Evolutionary conservation across 1,140 invertebrate genomes (phyloP).

Genomic region (Littorina saxatilis): DNA sequence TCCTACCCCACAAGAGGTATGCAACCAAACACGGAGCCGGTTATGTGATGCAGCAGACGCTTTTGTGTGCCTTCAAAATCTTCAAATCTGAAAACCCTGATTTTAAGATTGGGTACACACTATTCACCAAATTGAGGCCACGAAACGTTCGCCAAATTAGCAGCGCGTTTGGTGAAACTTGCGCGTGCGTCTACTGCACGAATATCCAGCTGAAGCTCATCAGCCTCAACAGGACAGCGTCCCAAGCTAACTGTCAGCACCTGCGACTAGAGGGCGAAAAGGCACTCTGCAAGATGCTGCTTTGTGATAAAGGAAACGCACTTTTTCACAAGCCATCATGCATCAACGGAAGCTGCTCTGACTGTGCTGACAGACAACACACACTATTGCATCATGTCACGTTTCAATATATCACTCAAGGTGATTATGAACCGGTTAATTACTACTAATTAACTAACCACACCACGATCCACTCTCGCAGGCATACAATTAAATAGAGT

Average conservation of each 20-base stretch:
- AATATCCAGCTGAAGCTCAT: neutral
- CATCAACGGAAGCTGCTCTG: neutral
- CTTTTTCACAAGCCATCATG: neutral
- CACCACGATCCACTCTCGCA: too few species aligned
- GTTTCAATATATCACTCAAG: too few species aligned
- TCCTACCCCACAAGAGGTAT: conserved; percentile 42
- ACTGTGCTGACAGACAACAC: neutral
- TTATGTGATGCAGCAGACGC: conserved; percentile 40
- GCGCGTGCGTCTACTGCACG: conserved; percentile 1
- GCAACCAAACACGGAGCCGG: conserved; percentile 48
- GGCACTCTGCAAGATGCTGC: neutral
- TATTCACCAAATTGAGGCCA: neutral
- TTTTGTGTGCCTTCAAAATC: conserved; percentile 22
- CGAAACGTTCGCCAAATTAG: neutral
- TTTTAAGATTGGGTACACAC: neutral
- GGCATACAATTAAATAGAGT: too few species aligned
- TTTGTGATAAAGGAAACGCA: neutral
- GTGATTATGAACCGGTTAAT: too few species aligned
- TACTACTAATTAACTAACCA: too few species aligned
- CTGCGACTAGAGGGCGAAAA: neutral
- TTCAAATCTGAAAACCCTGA: neutral
- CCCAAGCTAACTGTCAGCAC: neutral
- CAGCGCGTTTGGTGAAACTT: neutral
- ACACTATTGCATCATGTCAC: neutral
- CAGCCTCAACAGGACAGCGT: neutral